These are phyloP conservation scores for Philhelius pedissequus DNA, from an alignment of 2,888 invertebrate species.

Conservation along the genomic window DNA sequence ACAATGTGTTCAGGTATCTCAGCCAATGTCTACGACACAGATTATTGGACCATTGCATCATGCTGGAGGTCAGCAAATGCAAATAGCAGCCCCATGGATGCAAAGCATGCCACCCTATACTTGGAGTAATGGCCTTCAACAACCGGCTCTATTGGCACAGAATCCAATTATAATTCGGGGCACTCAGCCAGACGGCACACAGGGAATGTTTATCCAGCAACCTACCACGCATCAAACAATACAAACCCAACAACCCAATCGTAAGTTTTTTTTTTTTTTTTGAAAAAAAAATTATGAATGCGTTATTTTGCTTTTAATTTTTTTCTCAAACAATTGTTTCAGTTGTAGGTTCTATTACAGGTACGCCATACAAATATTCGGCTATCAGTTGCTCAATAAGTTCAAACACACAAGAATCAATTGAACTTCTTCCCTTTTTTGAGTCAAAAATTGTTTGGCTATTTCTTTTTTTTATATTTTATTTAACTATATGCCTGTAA, in stretches of 20 bases:
- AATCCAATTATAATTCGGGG: conserved; percentile 90
- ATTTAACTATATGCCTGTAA: too few species aligned
- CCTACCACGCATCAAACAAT: conserved; percentile 80
- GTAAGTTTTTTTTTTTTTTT: conserved; percentile 78
- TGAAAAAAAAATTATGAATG: neutral
- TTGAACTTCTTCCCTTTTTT: too few species aligned
- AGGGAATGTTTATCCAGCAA: conserved; percentile 90
- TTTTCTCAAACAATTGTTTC: too few species aligned
- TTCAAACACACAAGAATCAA: too few species aligned
- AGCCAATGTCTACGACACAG: conserved; percentile 86
- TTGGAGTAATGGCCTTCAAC: conserved; percentile 86
- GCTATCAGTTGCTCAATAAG: too few species aligned
- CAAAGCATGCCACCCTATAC: conserved; percentile 84
- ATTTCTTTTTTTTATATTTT: too few species aligned
- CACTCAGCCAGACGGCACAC: conserved; percentile 85
- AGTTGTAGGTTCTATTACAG: too few species aligned
- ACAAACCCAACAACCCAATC: conserved; percentile 83
- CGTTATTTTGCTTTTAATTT: too few species aligned
- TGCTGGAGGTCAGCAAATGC: conserved; percentile 84
- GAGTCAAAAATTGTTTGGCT: too few species aligned
- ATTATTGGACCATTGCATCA: conserved; percentile 87
- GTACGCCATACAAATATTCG: too few species aligned
- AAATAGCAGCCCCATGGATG: conserved; percentile 88
- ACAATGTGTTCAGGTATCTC: conserved; percentile 87
- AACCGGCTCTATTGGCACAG: conserved; percentile 84